phyloP scores from a whole-genome alignment of 2,113 vertebrate genomes.

The Miniopterus natalensis region DNA sequence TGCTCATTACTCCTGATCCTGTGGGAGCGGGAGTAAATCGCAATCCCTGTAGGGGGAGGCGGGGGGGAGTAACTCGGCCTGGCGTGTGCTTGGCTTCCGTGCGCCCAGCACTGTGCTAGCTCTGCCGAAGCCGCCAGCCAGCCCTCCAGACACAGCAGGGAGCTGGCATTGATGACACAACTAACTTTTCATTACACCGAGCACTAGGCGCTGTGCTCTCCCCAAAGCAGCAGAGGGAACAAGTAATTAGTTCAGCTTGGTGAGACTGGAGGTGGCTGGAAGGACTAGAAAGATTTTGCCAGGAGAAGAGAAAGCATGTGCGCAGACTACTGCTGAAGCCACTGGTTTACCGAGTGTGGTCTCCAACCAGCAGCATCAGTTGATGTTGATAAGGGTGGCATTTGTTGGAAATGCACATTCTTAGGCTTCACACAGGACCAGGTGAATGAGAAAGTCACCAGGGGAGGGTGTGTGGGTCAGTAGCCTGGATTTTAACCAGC shows the following conservation, averaged over 20 bases:
- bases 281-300: background rate
- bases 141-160: background rate
- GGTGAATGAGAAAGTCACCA: background rate
- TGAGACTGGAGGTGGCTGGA: background rate
- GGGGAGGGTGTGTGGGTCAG: background rate
- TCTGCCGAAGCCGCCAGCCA: background rate
- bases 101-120: background rate
- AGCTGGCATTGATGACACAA: background rate
- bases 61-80: background rate
- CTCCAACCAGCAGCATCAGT: fast-evolving
- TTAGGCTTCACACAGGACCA: background rate
- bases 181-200: background rate
- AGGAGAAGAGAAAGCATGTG: background rate
- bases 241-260: conserved; percentile 2
- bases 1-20: conserved; percentile 28
- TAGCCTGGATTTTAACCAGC: background rate
- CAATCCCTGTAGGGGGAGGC: conserved; percentile 19
- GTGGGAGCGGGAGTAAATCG: background rate
- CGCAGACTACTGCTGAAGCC: background rate
- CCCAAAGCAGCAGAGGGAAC: background rate
- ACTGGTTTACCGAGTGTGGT: background rate
- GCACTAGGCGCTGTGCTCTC: background rate
- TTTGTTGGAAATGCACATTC: background rate
- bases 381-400: no score
- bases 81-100: background rate